These are phyloP conservation scores for Butastur rufipennis DNA, from an alignment of 2,113 vertebrate genomes.

Conservation along the genomic window DNA sequence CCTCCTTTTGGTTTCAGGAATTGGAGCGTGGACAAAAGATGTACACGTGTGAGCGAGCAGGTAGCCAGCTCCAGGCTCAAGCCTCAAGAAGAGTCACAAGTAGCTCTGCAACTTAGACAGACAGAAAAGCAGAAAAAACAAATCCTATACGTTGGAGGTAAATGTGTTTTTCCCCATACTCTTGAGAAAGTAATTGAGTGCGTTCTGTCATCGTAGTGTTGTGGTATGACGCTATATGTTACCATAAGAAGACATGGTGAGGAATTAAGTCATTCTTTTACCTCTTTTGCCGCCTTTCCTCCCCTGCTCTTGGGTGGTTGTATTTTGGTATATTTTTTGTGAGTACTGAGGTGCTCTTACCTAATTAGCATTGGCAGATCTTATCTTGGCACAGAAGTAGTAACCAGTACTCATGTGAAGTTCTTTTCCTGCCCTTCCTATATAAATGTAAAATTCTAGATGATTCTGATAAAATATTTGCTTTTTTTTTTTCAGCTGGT, in stretches of 20 bases:
- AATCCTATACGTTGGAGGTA: neutral
- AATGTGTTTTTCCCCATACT: neutral
- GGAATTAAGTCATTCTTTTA: neutral
- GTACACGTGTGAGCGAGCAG: rapidly evolving
- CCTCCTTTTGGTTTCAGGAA: neutral
- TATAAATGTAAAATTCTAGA: neutral
- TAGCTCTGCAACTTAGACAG: neutral
- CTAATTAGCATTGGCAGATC: neutral
- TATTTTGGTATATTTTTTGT: neutral
- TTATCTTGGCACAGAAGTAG: neutral
- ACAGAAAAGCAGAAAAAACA: neutral
- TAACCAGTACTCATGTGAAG: neutral
- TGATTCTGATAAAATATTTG: neutral
- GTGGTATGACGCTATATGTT: neutral
- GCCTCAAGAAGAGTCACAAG: neutral
- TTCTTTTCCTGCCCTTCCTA: neutral
- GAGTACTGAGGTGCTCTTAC: neutral
- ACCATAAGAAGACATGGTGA: neutral
- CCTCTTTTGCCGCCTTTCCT: neutral
- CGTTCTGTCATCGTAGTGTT: neutral
- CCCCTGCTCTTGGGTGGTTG: neutral
- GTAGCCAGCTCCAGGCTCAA: neutral
- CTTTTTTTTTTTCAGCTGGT: neutral
- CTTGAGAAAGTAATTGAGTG: neutral
- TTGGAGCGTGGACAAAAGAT: neutral